These are phyloP conservation scores for Porphyrio hochstetteri DNA, from an alignment of 2,113 vertebrate species.

Conservation along the genomic window DNA sequence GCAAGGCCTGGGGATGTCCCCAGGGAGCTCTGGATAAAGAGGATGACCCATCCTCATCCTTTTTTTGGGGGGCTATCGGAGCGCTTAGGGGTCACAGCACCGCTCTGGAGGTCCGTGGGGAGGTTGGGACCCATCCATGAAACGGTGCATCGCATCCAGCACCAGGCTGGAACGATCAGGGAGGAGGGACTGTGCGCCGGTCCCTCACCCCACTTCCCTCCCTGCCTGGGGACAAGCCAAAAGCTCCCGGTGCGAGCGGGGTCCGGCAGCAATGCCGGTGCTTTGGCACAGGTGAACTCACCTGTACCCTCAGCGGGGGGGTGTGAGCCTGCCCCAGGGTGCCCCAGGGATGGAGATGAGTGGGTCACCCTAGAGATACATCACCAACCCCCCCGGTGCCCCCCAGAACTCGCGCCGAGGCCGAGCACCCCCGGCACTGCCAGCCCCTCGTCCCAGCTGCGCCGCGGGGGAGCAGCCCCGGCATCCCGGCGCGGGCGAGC, in stretches of 20 bases:
- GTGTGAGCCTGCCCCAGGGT: not conserved
- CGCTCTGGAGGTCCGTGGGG: not conserved
- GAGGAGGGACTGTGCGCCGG: not conserved
- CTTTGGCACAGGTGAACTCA: not conserved
- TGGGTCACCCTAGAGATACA: too few relatives aligned
- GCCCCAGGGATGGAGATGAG: not conserved
- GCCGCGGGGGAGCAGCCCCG: too few relatives aligned
- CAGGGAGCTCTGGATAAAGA: not conserved
- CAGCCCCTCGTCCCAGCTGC: too few relatives aligned
- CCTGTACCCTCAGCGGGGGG: too few relatives aligned
- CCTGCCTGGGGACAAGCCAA: not conserved
- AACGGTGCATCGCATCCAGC: not conserved
- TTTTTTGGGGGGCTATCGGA: not conserved
- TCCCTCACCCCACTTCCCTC: not conserved
- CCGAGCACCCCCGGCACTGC: too few relatives aligned
- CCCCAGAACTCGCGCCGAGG: too few relatives aligned
- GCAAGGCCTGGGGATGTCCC: not conserved
- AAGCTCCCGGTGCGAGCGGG: accelerated
- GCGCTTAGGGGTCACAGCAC: accelerated
- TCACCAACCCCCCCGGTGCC: too few relatives aligned
- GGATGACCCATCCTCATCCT: not conserved
- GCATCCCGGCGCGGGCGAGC: not conserved
- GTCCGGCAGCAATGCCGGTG: not conserved
- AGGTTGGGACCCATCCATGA: not conserved
- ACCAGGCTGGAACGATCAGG: conserved; percentile 39